A percentile compares a stretch with the other conserved stretches of the same genome.
phyloP scores from a whole-genome alignment of 2,888 invertebrate species.

The Minunthozetes semirufus region DNA sequence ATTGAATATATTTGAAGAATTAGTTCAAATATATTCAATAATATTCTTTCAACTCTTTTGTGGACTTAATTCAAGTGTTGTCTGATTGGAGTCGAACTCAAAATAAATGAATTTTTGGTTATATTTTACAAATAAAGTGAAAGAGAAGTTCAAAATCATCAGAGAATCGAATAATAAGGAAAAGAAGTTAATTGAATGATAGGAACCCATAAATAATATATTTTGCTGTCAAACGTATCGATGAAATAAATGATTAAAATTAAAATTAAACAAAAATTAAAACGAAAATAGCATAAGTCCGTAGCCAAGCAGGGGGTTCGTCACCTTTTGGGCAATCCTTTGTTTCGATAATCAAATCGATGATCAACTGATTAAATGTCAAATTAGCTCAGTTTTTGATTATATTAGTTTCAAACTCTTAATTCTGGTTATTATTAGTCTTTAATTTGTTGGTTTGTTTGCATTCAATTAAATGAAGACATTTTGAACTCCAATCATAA shows the following conservation, averaged over 20 bases:
- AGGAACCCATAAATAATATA: constrained; percentile 2
- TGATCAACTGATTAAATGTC: not conserved
- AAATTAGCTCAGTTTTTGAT: not conserved
- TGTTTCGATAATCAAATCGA: not conserved
- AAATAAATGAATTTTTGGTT: not conserved
- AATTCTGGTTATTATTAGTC: not conserved
- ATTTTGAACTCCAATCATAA: not conserved
- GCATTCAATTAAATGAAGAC: not conserved
- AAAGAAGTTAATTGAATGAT: not conserved
- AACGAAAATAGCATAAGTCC: constrained; percentile 23
- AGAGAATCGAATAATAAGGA: not conserved
- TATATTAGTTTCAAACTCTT: not conserved
- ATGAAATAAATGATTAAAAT: constrained; percentile 7
- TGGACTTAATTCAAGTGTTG: too few relatives aligned
- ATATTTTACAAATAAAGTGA: not conserved
- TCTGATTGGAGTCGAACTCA: not conserved
- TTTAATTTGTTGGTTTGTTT: not conserved
- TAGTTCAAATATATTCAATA: too few relatives aligned
- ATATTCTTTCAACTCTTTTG: too few relatives aligned
- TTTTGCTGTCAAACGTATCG: not conserved
- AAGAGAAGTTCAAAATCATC: not conserved
- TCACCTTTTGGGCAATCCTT: constrained; percentile 22
- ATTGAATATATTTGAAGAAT: too few relatives aligned
- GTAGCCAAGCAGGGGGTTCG: constrained; percentile 24
- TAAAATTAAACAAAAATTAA: constrained; percentile 9